Conservation (phyloP, 2,888 invertebrate genomes). For the Cephus runcator region DNA sequence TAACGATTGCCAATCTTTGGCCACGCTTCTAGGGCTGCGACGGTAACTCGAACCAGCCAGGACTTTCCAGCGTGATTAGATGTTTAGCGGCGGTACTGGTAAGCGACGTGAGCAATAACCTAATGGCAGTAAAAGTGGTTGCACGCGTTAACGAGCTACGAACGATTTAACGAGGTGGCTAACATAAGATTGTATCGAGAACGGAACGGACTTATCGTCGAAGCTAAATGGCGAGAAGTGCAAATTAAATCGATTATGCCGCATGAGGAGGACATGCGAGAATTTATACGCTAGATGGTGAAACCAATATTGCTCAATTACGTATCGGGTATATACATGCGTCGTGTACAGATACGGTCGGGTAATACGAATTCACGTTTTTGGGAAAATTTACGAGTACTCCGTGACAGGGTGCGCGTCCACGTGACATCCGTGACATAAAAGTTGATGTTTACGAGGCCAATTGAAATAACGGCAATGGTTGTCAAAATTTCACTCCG, state of each 20-base stretch:
- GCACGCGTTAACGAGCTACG: conserved; percentile 42
- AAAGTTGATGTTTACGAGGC: not conserved
- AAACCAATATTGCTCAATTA: not conserved
- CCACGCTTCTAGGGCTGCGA: not conserved
- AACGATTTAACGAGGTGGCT: conserved; percentile 38
- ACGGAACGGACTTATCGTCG: conserved; percentile 45
- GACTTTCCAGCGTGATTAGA: not conserved
- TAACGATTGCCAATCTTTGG: not conserved
- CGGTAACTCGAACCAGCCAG: not conserved
- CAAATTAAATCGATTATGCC: not conserved
- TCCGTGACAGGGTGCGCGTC: not conserved
- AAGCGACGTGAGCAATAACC: not conserved
- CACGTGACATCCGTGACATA: not conserved
- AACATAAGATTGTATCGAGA: conserved; percentile 31
- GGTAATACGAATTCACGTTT: not conserved
- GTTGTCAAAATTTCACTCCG: not conserved
- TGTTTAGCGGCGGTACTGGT: not conserved
- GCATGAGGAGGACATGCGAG: not conserved
- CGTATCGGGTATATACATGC: not conserved
- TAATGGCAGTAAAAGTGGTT: conserved; percentile 21
- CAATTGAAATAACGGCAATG: not conserved
- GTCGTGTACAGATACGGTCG: not conserved
- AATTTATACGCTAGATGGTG: not conserved
- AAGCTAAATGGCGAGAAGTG: not conserved
- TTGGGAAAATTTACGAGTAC: not conserved